phyloP scores from a whole-genome alignment of 2,113 vertebrate species.

The Greenwoodochromis staneri region DNA sequence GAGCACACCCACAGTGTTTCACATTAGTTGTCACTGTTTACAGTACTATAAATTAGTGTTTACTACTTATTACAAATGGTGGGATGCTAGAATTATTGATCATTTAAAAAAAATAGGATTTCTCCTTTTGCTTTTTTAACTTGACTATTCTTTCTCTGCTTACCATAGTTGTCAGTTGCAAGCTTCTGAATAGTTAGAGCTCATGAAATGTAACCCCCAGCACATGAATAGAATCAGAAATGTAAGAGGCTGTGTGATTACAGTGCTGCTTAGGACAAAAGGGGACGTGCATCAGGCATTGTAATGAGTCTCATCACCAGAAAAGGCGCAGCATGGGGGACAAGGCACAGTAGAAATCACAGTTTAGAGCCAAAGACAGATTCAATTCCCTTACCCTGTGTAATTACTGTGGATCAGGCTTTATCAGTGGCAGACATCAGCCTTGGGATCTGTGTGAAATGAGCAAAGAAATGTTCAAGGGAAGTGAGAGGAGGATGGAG shows the following conservation, averaged over 20 bases:
- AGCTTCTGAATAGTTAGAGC: background rate
- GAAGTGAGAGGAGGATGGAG: slow-evolving; percentile 7
- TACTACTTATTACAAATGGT: background rate
- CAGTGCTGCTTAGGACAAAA: slow-evolving; percentile 37
- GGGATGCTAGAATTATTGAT: background rate
- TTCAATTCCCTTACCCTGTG: slow-evolving; percentile 53
- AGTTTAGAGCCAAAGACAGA: slow-evolving; percentile 46
- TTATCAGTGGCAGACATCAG: slow-evolving; percentile 63
- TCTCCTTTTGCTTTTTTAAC: background rate
- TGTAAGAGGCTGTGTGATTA: slow-evolving; percentile 40
- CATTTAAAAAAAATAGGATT: background rate
- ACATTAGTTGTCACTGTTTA: background rate
- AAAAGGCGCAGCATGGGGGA: slow-evolving; percentile 21
- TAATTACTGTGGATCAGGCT: slow-evolving; percentile 61
- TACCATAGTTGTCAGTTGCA: background rate
- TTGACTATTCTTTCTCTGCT: background rate
- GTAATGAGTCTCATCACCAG: slow-evolving; percentile 58
- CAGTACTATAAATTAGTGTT: background rate
- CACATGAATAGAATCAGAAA: slow-evolving; percentile 31
- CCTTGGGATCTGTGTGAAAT: slow-evolving; percentile 43
- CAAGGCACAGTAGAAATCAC: slow-evolving; percentile 36
- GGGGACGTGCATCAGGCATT: slow-evolving; percentile 43
- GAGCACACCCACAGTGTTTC: background rate
- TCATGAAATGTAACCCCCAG: background rate
- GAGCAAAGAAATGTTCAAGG: slow-evolving; percentile 52